A percentile compares a stretch with the other conserved stretches of the same genome.
These are phyloP conservation scores for Hoplostethus atlanticus DNA, from an alignment of 2,797 vertebrate species.

Conservation along the genomic window DNA sequence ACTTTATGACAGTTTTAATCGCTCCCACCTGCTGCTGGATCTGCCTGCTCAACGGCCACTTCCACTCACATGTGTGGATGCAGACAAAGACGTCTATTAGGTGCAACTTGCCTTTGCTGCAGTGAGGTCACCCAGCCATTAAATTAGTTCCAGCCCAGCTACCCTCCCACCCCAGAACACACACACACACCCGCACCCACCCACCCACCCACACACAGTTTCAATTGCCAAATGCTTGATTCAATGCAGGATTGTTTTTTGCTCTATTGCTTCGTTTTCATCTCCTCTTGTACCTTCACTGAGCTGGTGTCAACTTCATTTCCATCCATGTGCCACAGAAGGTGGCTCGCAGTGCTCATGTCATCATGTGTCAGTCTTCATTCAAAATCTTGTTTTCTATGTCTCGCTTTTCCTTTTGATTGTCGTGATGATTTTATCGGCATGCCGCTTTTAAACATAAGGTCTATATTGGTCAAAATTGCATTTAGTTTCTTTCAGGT, in stretches of 20 bases:
- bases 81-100: constrained; percentile 96
- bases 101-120: constrained; percentile 89
- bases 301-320: neutral
- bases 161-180: constrained; percentile 46
- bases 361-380: too few relatives aligned
- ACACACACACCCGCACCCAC: neutral
- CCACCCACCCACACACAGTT: neutral
- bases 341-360: too few relatives aligned
- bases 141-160: constrained; percentile 96
- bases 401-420: too few relatives aligned
- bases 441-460: too few relatives aligned
- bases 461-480: too few relatives aligned
- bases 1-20: constrained; percentile 99
- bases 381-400: too few relatives aligned
- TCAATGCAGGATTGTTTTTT: neutral
- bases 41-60: constrained; percentile 90
- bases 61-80: constrained; percentile 88
- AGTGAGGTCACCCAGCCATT: constrained; percentile 94
- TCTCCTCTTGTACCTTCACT: neutral
- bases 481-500: too few relatives aligned
- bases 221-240: neutral
- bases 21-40: constrained; percentile 93
- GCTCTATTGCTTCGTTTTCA: constrained; percentile 4
- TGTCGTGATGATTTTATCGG: too few relatives aligned
- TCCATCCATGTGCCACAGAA: neutral